Evolutionary conservation across 2,797 vertebrate genomes (phyloP).

Genomic region (Rhinichthys osculus): DNA sequence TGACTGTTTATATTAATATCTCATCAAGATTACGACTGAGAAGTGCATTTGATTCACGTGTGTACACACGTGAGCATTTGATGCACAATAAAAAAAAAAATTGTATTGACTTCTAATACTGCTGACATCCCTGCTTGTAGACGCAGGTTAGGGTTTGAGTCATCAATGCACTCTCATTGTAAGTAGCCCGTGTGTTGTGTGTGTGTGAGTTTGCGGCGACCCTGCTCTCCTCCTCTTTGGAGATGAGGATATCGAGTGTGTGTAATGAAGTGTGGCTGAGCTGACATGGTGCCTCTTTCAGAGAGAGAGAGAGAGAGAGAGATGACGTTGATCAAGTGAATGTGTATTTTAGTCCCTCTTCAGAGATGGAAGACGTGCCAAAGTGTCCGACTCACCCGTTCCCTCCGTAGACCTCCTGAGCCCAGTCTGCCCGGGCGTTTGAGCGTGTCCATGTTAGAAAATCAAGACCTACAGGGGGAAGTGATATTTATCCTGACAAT

Average conservation of each 20-base stretch:
- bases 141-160: not conserved
- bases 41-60: not conserved
- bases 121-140: not conserved
- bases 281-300: conserved; percentile 41
- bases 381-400: conserved; percentile 1
- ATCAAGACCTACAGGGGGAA: conserved; percentile 22
- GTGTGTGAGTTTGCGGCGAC: conserved; percentile 24
- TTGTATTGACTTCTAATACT: not conserved
- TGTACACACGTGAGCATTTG: not conserved
- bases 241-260: conserved; percentile 45
- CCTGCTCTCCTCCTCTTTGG: conserved; percentile 3
- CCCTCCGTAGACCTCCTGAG: not conserved
- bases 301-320: not conserved
- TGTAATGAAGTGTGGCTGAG: conserved; percentile 57
- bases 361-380: conserved; percentile 17
- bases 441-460: conserved; percentile 4
- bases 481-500: conserved; percentile 32
- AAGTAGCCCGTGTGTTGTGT: conserved; percentile 48
- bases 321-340: conserved; percentile 43
- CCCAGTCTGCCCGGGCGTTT: conserved; percentile 5
- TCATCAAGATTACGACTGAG: not conserved
- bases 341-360: conserved; percentile 52
- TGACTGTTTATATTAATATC: not conserved
- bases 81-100: not conserved
- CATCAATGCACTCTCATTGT: conserved; percentile 8